A percentile compares a stretch with the other conserved stretches of the same genome.
phyloP scores from a whole-genome alignment of 2,797 vertebrate species.

The Strix occidentalis region DNA sequence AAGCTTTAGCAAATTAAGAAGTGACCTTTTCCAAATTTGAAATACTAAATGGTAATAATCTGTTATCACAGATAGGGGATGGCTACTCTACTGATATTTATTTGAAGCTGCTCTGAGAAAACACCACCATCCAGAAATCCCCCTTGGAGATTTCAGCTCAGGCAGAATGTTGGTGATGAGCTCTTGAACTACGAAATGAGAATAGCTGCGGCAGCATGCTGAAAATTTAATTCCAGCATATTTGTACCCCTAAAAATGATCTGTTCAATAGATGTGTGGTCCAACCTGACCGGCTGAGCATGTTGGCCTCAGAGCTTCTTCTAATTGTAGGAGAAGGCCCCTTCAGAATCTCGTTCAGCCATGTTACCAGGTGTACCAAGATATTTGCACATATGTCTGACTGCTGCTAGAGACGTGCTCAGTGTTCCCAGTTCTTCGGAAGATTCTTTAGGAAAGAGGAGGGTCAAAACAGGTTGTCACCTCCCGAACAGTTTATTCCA shows the following conservation, averaged over 20 bases:
- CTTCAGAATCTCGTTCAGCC: background rate
- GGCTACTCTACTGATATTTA: background rate
- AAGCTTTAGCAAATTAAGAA: background rate
- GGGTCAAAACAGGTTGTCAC: background rate
- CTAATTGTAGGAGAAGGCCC: background rate
- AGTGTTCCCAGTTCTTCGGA: background rate
- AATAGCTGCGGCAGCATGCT: fast-evolving
- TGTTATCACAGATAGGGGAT: background rate
- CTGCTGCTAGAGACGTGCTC: background rate
- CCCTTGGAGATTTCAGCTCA: background rate
- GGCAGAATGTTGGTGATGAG: background rate
- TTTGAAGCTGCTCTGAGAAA: background rate
- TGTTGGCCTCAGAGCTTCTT: background rate
- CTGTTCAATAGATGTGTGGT: background rate
- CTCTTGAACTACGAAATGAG: background rate
- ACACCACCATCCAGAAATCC: background rate
- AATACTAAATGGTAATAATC: background rate
- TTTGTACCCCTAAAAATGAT: background rate
- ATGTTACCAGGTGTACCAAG: background rate
- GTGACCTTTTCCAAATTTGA: background rate
- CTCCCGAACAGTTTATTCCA: background rate
- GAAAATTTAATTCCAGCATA: background rate
- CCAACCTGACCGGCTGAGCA: background rate
- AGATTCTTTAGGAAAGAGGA: background rate
- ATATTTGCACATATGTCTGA: background rate